These are phyloP conservation scores for Hypsibius dujardini DNA, from an alignment of 1,140 invertebrate species.

Conservation along the genomic window DNA sequence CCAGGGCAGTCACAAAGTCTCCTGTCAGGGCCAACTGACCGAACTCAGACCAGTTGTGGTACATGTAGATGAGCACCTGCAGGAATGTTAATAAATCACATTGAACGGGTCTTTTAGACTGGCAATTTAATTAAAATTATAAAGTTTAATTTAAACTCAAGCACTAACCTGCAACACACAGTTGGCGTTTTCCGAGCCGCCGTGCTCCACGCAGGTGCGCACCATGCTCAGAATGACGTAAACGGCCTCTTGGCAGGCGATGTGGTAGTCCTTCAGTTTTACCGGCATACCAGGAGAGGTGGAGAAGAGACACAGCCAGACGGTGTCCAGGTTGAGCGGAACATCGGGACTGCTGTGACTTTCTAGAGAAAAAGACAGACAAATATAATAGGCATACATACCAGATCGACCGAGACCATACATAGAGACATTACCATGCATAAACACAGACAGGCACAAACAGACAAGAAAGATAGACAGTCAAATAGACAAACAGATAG, in stretches of 20 bases:
- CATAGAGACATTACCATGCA: too few species aligned
- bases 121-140: too few species aligned
- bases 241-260: constrained; percentile 70
- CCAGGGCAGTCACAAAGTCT: constrained; percentile 70
- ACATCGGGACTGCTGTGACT: constrained; percentile 50
- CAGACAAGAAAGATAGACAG: too few species aligned
- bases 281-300: background rate
- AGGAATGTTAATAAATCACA: too few species aligned
- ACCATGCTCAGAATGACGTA: constrained; percentile 69
- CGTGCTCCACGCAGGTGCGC: constrained; percentile 54
- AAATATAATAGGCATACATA: too few species aligned
- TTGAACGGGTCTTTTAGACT: too few species aligned
- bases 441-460: too few species aligned
- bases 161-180: constrained; percentile 32
- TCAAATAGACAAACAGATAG: too few species aligned
- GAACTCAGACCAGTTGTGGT: constrained; percentile 86
- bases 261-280: constrained; percentile 23
- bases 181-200: constrained; percentile 32
- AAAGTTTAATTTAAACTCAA: too few species aligned
- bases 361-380: too few species aligned
- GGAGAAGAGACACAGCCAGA: constrained; percentile 7
- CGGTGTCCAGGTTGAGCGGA: constrained; percentile 39
- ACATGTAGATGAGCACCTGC: constrained; percentile 82
- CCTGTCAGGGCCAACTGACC: constrained; percentile 72
- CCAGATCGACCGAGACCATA: too few species aligned